Base-by-base conservation (phyloP, 2,797 vertebrate species). In the Eidolon dupreanum region DNA sequence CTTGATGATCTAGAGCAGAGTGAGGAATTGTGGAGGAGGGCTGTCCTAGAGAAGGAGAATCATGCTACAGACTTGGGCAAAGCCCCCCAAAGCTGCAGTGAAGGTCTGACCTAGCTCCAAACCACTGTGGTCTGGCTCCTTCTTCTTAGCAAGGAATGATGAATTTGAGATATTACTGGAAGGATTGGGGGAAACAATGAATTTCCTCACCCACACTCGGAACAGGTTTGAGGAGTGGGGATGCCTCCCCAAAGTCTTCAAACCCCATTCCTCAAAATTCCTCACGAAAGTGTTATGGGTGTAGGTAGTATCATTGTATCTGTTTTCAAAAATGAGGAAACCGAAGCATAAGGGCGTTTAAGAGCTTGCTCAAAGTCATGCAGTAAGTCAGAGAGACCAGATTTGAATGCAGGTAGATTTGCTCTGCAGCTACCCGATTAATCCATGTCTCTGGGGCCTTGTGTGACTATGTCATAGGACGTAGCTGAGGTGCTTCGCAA, bases 41-140 rank as follows among this genome's bases (percentile, higher is more conserved):
- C 36, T 84, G 65, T 93, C 82, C 66, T 78, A 71, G 38, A 46
- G 90, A 90, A 93, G 61, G 51, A 75, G 28, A 66, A 93, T 96
- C 82, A 75, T 84, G 53, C 96, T 96, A 81, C 68, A 95, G 75
- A 75, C 83, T 93, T 95, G 85, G 86, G 68, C 16, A 53, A 92
- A 97, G 70, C 61, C 95, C 94, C 97, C 74, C 41, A 88, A 95
- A 97, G 85, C 94, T 97, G 26, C 82, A 95, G 59, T 66, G 93
- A 95, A 53, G 93, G 78, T 96, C 96, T 97, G 97, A 97, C 96
- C 91, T 96, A 91, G 22, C 96, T 98, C 97, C 96, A 97, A 95
- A 97, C 96, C 97, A 96, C 91, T 97, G 90, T 97, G 97, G 96
- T 97, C 96, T 97, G 97, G 97, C 91, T 96, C 70, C 86, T 96